Conservation (phyloP, 2,113 vertebrate genomes). For the Phalacrocorax aristotelis region DNA sequence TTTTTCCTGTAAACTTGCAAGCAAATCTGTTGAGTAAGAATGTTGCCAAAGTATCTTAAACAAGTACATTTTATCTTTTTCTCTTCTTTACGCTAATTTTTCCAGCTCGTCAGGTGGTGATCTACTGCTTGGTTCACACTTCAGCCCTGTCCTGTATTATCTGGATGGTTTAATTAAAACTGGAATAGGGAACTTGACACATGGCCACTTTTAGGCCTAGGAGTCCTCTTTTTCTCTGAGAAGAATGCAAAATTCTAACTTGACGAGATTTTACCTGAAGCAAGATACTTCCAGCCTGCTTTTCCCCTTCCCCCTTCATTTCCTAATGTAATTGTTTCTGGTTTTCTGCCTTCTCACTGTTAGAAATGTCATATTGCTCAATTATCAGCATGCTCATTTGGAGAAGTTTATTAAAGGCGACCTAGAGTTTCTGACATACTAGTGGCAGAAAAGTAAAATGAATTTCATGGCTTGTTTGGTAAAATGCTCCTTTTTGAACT, state of each 20-base stretch:
- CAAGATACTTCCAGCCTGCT: not conserved
- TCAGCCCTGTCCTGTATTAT: not conserved
- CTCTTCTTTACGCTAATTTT: not conserved
- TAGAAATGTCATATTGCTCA: constrained; percentile 52
- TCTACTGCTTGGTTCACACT: not conserved
- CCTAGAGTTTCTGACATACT: constrained; percentile 49
- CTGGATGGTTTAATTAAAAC: not conserved
- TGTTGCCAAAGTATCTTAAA: not conserved
- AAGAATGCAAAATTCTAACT: not conserved
- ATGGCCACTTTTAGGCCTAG: not conserved
- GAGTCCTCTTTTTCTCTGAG: not conserved
- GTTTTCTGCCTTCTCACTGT: constrained; percentile 51
- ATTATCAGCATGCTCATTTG: constrained; percentile 47
- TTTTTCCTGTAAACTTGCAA: not conserved
- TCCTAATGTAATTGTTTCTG: constrained; percentile 53
- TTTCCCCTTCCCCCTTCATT: not conserved
- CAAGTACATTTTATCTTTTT: not conserved
- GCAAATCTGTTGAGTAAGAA: not conserved
- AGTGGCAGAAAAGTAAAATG: constrained; percentile 5
- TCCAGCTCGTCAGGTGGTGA: not conserved
- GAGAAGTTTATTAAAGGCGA: constrained; percentile 57
- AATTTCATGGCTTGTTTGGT: constrained; percentile 53
- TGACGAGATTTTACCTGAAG: not conserved
- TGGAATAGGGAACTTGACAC: not conserved
- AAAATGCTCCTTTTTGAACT: constrained; percentile 7